Base-by-base conservation (phyloP, 2,888 invertebrate genomes). In the Drosophila ezoana region DNA sequence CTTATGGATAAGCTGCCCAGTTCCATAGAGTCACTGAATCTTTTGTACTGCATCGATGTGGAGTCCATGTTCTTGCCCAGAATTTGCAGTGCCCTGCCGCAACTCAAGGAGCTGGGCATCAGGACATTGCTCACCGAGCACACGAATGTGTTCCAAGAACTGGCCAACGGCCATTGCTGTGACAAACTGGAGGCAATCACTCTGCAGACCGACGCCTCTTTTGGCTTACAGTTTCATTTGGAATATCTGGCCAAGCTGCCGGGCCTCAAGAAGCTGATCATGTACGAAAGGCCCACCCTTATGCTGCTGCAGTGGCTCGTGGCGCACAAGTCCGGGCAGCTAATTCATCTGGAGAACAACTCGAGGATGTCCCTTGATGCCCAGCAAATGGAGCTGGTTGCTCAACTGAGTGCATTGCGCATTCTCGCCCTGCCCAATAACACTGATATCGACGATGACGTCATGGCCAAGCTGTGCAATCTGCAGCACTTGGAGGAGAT, bases 181-280 rank as follows among this genome's bases (percentile, higher is more conserved):
- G 53, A 53, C 5, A 5, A 41, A 1, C 6, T 53, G 53, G 53
- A 43, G 33, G 1, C n/a, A 1, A 18, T 53, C 1, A 4, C 20
- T 1, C 8, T 53, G 14, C 18, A 20, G 20, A 11, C 14, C 10
- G n/a, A 18, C n/a, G 6, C 18, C 13, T 41, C 28, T 2, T 33
- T 10, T 18, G 20, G n/a, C 4, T 5, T n/a, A 3, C 32, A 9
- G 0, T n/a, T n/a, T 0, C 40, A 53, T 3, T 10, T 53, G 41
- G 53, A 53, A 5, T 33, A 41, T 4, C 4, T 53, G 41, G 53
- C 53, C 53, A 41, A 20, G 20, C 41, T 53, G 41, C 53, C 53
- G 11, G 3, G n/a, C 4, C 53, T 53, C 8, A 10, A 3, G 11
- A 18, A 33, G 18, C n/a, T 53, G n/a, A 18, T 43, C 32, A n/a